phyloP scores from a whole-genome alignment of 2,888 invertebrate genomes.

The Stegana nigrithorax region DNA sequence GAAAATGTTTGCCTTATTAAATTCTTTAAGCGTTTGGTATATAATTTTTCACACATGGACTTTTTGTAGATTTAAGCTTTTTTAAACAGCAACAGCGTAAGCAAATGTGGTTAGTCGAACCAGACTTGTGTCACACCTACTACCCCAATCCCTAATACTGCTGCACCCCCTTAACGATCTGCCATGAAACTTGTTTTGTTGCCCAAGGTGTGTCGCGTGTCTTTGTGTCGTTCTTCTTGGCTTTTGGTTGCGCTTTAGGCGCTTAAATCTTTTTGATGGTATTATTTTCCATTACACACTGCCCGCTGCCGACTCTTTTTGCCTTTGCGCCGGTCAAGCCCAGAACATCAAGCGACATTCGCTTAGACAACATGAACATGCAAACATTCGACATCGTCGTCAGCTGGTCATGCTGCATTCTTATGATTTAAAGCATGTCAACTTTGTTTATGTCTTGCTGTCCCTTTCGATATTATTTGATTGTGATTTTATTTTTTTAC shows the following conservation, averaged over 20 bases:
- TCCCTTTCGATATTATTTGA: not conserved
- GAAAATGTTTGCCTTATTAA: constrained; percentile 1
- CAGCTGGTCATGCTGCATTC: not conserved
- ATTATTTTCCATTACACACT: not conserved
- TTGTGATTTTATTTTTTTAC: not conserved
- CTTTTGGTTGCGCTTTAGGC: not conserved
- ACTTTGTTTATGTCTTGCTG: not conserved
- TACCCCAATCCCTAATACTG: not conserved
- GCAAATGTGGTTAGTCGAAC: not conserved
- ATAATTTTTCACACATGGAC: constrained; percentile 12
- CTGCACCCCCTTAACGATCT: not conserved
- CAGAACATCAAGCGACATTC: not conserved
- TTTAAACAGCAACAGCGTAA: too few species aligned
- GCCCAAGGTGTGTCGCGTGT: constrained; percentile 9
- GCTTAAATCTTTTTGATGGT: constrained; percentile 1
- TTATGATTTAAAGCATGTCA: constrained; percentile 17
- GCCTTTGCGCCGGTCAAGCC: not conserved
- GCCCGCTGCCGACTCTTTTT: too few species aligned
- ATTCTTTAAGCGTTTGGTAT: not conserved
- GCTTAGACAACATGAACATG: not conserved
- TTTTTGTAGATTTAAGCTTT: too few species aligned
- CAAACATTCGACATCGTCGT: not conserved
- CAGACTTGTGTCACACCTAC: not conserved
- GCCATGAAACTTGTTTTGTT: not conserved
- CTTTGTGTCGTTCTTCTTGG: not conserved